These are phyloP conservation scores for Spizaetus ornatus DNA, from an alignment of 2,113 vertebrate genomes.

Conservation along the genomic window DNA sequence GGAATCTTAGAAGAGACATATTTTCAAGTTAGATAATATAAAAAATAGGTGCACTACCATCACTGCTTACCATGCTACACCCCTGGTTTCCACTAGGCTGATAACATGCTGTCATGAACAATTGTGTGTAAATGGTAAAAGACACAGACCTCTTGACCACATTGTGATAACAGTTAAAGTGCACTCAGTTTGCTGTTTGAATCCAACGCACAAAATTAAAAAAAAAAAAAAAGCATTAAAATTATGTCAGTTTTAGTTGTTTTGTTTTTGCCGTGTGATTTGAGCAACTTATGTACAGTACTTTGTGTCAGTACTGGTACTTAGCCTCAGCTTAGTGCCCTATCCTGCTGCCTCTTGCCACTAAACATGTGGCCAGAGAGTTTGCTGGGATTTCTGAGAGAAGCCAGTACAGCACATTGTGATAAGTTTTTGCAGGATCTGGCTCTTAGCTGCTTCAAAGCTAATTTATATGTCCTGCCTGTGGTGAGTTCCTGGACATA, in stretches of 20 bases:
- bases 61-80: constrained; percentile 84
- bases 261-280: constrained; percentile 62
- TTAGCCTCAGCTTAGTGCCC: background rate
- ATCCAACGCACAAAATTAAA: constrained; percentile 91
- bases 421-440: constrained; percentile 1
- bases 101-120: constrained; percentile 85
- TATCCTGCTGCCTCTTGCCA: background rate
- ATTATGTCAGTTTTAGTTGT: constrained; percentile 72
- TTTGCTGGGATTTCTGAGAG: background rate
- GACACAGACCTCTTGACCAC: constrained; percentile 90
- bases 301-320: constrained; percentile 25
- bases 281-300: constrained; percentile 9
- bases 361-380: background rate
- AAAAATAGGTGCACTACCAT: constrained; percentile 82
- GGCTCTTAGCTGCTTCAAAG: background rate
- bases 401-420: background rate
- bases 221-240: constrained; percentile 66
- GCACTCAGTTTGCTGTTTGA: constrained; percentile 96
- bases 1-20: constrained; percentile 93
- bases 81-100: constrained; percentile 83
- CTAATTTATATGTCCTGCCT: background rate
- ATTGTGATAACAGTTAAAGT: constrained; percentile 91
- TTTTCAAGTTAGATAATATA: constrained; percentile 92
- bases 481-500: background rate
- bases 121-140: constrained; percentile 92